A percentile compares a stretch with the other conserved stretches of the same genome.
Conservation (phyloP, 2,888 invertebrate species). For the Beris morrisii region DNA sequence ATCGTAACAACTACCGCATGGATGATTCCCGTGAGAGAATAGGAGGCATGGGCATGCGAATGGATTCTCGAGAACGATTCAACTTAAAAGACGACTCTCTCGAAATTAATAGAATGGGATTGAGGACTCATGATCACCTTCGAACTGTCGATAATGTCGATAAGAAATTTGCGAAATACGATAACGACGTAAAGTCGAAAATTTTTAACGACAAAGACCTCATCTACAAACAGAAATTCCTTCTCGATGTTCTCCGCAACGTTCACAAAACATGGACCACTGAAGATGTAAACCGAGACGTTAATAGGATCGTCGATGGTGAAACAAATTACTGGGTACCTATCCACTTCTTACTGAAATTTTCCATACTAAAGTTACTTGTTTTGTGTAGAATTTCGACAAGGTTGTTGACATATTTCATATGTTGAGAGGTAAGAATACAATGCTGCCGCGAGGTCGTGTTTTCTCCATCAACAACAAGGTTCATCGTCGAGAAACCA, state of each 20-base stretch:
- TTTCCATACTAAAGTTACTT: neutral
- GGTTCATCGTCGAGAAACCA: constrained; percentile 24
- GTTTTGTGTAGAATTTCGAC: constrained; percentile 54
- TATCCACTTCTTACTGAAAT: neutral
- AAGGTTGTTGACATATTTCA: constrained; percentile 57
- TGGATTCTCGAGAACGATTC: neutral
- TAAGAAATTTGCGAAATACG: constrained; percentile 23
- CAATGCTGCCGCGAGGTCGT: constrained; percentile 58
- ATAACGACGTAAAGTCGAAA: constrained; percentile 12
- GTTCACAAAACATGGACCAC: constrained; percentile 48
- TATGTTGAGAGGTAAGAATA: constrained; percentile 52
- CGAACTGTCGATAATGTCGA: constrained; percentile 19
- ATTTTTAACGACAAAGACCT: constrained; percentile 20
- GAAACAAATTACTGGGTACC: constrained; percentile 26
- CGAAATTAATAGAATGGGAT: neutral
- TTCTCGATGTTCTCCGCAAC: constrained; percentile 58
- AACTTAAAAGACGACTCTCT: neutral
- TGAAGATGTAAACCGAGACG: constrained; percentile 1
- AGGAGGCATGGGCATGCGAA: neutral
- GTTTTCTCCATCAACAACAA: constrained; percentile 57
- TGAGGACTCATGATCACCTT: neutral
- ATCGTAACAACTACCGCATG: neutral
- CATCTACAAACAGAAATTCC: constrained; percentile 52
- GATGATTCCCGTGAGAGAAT: neutral
- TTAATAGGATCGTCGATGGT: constrained; percentile 25